A percentile compares a stretch with the other conserved stretches of the same genome.
Conservation (phyloP, 2,888 invertebrate species). For the Helleia helle region DNA sequence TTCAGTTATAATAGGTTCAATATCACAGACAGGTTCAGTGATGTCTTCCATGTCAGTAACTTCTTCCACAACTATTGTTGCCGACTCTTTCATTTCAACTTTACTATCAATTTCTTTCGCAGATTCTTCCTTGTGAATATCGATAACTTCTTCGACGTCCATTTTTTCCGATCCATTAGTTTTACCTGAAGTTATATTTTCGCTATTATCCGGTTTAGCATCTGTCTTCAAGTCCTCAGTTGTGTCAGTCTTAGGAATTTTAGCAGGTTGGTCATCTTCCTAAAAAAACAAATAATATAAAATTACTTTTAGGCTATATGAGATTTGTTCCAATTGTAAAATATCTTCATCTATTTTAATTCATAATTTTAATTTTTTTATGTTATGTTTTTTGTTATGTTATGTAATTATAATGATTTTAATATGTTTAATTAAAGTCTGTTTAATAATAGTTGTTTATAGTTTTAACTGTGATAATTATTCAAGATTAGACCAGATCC, state of each 20-base stretch:
- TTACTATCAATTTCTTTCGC: constrained; percentile 20
- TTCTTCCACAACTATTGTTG: constrained; percentile 24
- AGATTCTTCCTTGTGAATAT: constrained; percentile 9
- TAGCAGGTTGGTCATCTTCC: constrained; percentile 60
- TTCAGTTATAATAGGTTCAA: constrained; percentile 34
- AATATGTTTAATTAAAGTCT: too few species aligned
- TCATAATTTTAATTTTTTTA: too few species aligned
- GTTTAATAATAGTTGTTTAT: too few species aligned
- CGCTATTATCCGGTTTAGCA: constrained; percentile 23
- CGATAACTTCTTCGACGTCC: constrained; percentile 37
- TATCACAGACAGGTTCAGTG: constrained; percentile 30
- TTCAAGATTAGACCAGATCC: too few species aligned
- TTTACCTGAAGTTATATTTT: constrained; percentile 21
- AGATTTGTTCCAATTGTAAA: too few species aligned
- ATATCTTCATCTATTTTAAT: too few species aligned
- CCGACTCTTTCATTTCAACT: constrained; percentile 18
- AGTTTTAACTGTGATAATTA: too few species aligned
- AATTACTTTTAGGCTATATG: not conserved
- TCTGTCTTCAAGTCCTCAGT: constrained; percentile 40
- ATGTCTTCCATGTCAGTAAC: constrained; percentile 32
- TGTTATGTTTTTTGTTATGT: too few species aligned
- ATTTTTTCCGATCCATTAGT: constrained; percentile 34
- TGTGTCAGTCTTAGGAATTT: constrained; percentile 67
- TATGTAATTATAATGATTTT: too few species aligned
- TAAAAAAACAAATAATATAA: constrained; percentile 25